These are phyloP conservation scores for Bellardia pandia DNA, from an alignment of 2,888 invertebrate species.

Conservation along the genomic window DNA sequence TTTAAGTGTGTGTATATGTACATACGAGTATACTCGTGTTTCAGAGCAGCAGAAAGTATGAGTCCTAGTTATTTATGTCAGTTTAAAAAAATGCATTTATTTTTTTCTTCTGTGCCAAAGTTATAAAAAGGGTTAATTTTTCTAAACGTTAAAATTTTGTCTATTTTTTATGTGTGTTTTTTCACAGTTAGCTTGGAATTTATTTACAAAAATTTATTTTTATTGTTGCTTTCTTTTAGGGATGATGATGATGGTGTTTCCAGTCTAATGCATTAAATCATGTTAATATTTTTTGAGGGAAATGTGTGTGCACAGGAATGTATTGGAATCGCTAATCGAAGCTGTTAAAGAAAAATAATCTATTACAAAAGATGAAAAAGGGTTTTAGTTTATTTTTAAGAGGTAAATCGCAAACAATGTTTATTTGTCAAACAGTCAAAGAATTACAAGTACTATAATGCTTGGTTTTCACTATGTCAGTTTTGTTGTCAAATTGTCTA, in stretches of 20 bases:
- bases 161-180: neutral
- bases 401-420: no score
- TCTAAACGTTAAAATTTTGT: slow-evolving; percentile 36
- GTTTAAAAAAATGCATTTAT: slow-evolving; percentile 66
- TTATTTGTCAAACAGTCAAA: no score
- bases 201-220: slow-evolving; percentile 16
- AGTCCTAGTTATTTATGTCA: slow-evolving; percentile 59
- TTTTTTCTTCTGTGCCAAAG: slow-evolving; percentile 20
- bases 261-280: slow-evolving; percentile 68
- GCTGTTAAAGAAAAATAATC: neutral
- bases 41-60: slow-evolving; percentile 17
- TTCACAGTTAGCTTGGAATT: slow-evolving; percentile 16
- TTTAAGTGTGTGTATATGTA: neutral
- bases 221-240: slow-evolving; percentile 47
- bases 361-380: neutral
- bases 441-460: no score
- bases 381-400: neutral
- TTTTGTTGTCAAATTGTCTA: no score
- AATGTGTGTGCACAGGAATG: slow-evolving; percentile 44
- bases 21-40: neutral
- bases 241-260: slow-evolving; percentile 60
- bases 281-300: slow-evolving; percentile 40
- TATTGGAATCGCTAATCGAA: slow-evolving; percentile 36
- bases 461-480: no score
- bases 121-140: slow-evolving; percentile 62